Evolutionary conservation across 2,797 vertebrate species (phyloP).

Genomic region (Diglossa cyanea): DNA sequence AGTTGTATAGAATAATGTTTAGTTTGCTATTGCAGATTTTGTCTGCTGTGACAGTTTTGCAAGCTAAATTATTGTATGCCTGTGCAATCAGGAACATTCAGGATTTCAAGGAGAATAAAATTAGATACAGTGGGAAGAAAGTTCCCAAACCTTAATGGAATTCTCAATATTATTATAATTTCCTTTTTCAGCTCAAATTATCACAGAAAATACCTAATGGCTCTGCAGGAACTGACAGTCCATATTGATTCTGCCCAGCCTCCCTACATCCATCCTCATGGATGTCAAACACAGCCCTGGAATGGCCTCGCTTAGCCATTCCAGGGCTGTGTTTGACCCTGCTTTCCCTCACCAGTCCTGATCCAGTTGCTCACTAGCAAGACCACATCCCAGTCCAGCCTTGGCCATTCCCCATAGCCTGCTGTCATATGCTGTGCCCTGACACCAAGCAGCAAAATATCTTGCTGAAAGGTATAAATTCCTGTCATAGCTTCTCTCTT

Average conservation of each 20-base stretch:
- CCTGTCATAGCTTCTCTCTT: neutral
- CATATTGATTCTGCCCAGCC: neutral
- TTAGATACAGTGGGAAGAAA: neutral
- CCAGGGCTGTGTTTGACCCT: neutral
- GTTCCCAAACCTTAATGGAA: conserved; percentile 8
- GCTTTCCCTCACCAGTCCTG: neutral
- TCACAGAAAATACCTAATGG: neutral
- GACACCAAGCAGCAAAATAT: neutral
- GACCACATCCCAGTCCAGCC: neutral
- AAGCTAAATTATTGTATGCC: conserved; percentile 6
- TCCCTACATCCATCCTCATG: neutral
- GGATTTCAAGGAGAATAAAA: conserved; percentile 7
- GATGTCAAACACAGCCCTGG: too few relatives aligned
- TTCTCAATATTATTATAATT: neutral
- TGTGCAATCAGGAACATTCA: conserved; percentile 13
- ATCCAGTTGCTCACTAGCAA: accelerated
- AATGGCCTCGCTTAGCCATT: neutral
- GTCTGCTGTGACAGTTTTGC: neutral
- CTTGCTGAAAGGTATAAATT: neutral
- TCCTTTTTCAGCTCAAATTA: neutral
- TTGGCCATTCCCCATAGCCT: too few relatives aligned
- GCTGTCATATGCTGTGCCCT: neutral
- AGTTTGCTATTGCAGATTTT: neutral
- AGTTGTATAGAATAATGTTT: neutral
- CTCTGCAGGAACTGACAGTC: neutral